Conservation (phyloP, 2,888 invertebrate species). For the Ecdyonurus torrentis region DNA sequence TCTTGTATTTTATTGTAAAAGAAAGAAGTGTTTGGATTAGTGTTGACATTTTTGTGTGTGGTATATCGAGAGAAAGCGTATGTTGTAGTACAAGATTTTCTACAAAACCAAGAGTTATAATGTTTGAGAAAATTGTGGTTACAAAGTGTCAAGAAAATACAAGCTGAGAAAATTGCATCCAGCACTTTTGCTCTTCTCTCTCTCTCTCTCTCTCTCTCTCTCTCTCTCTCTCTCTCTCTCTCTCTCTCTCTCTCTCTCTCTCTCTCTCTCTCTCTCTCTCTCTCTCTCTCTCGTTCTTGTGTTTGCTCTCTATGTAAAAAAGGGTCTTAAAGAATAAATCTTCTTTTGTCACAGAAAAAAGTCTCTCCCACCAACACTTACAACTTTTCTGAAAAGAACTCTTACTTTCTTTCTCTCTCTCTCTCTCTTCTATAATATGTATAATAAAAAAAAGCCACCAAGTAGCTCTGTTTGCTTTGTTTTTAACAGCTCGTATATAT, state of each 20-base stretch:
- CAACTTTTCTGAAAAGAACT: not conserved
- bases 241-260: not conserved
- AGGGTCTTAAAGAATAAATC: not conserved
- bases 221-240: not conserved
- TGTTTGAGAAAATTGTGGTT: too few relatives aligned
- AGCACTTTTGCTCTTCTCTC: slow-evolving; percentile 1
- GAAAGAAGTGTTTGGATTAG: too few relatives aligned
- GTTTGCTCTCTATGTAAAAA: not conserved
- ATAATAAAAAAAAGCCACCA: not conserved
- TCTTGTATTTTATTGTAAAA: too few relatives aligned
- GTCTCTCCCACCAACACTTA: not conserved
- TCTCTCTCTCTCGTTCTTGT: not conserved
- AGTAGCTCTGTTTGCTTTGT: not conserved
- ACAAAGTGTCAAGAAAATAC: too few relatives aligned
- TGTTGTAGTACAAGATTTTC: too few relatives aligned
- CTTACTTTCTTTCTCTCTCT: not conserved
- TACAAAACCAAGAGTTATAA: too few relatives aligned
- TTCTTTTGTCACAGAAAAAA: not conserved
- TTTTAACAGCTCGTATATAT: not conserved
- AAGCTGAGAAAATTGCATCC: not conserved
- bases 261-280: not conserved
- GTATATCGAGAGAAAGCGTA: too few relatives aligned
- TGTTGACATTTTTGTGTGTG: too few relatives aligned
- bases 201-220: not conserved
- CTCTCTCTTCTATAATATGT: too few relatives aligned